These are phyloP conservation scores for Bombus breviceps DNA, from an alignment of 1,140 invertebrate genomes.

Conservation along the genomic window DNA sequence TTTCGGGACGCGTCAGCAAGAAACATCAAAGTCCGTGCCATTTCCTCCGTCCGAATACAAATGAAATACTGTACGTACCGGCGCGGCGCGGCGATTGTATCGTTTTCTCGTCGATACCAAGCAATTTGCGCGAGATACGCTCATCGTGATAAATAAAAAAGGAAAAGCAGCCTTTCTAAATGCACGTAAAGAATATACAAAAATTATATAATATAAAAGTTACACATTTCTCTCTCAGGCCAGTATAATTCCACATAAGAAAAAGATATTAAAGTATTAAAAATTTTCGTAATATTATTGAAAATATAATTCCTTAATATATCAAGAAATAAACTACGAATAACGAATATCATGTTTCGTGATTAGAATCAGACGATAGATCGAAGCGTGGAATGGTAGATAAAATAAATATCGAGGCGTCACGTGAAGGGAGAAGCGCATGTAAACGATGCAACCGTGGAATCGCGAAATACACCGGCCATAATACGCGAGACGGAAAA, in stretches of 20 bases:
- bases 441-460: conserved; percentile 73
- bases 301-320: not conserved
- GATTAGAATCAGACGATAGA: too few species aligned
- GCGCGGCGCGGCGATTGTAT: conserved; percentile 44
- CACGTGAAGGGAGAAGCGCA: conserved; percentile 68
- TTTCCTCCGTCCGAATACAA: conserved; percentile 73
- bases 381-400: too few species aligned
- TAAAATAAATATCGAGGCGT: conserved; percentile 43
- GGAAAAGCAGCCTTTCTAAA: not conserved
- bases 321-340: not conserved
- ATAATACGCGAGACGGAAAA: conserved; percentile 70
- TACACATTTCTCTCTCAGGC: too few species aligned
- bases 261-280: too few species aligned
- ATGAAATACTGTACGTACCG: conserved; percentile 47
- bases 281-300: too few species aligned
- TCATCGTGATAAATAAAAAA: not conserved
- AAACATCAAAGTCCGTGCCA: conserved; percentile 77
- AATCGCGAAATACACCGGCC: conserved; percentile 58
- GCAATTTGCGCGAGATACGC: not conserved
- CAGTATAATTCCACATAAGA: too few species aligned
- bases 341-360: not conserved
- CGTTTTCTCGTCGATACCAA: conserved; percentile 23
- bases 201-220: not conserved
- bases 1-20: conserved; percentile 73
- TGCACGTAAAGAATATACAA: not conserved